These are phyloP conservation scores for Holothuria glaberrima DNA, from an alignment of 35 echinoderm and acorn worm genomes.

Conservation along the genomic window DNA sequence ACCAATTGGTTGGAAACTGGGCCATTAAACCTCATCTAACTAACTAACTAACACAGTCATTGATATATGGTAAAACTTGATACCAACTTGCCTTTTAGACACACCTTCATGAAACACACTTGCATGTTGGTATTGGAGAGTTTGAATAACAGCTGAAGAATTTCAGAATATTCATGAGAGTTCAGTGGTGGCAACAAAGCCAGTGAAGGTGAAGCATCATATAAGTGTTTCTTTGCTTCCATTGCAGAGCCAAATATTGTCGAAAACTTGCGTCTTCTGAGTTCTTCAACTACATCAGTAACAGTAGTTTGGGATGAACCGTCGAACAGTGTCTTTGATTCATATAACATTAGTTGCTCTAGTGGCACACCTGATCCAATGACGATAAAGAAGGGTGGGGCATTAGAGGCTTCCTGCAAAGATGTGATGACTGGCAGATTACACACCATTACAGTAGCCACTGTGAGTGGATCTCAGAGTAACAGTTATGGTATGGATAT, in stretches of 20 bases:
- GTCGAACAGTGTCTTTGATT: not conserved
- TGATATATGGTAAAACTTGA: no score
- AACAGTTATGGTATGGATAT: not conserved
- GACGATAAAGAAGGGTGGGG: not conserved
- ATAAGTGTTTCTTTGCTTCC: not conserved
- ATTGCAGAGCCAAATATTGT: slow-evolving; percentile 23
- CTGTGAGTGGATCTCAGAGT: not conserved
- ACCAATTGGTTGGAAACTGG: no score
- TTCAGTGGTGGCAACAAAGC: no score
- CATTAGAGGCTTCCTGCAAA: not conserved
- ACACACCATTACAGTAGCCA: not conserved
- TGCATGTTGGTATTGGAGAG: no score
- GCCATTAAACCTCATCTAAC: no score
- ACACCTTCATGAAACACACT: no score
- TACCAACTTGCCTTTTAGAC: no score
- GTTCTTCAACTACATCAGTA: not conserved
- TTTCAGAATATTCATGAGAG: no score
- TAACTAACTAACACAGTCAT: no score
- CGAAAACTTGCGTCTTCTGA: not conserved
- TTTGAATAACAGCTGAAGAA: no score
- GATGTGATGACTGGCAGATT: not conserved
- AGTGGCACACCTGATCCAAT: not conserved
- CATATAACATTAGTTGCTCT: not conserved
- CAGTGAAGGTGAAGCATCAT: no score
- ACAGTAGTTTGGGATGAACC: not conserved